Evolutionary conservation across 2,113 vertebrate species (phyloP).

Genomic region (Varanus salvator): DNA sequence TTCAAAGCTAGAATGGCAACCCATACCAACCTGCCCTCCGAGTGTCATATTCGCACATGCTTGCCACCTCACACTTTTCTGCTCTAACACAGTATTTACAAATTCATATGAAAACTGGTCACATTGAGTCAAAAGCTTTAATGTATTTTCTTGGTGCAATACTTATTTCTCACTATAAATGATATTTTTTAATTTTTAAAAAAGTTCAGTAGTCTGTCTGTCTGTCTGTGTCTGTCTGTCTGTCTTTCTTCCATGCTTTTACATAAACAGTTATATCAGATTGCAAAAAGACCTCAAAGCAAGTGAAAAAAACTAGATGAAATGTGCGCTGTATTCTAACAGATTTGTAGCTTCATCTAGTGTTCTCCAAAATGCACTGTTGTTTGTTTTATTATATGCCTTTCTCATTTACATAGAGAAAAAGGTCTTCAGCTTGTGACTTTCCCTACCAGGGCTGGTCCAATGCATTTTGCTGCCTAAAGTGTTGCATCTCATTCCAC

Average conservation of each 20-base stretch:
- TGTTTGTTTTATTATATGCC: constrained; percentile 63
- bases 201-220: no score
- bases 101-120: constrained; percentile 23
- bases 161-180: constrained; percentile 60
- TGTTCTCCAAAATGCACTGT: constrained; percentile 68
- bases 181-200: no score
- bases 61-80: background rate
- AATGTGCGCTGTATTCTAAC: constrained; percentile 60
- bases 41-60: background rate
- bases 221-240: background rate
- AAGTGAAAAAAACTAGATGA: constrained; percentile 52
- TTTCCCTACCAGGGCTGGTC: background rate
- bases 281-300: constrained; percentile 56
- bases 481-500: no score
- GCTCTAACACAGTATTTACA: constrained; percentile 14
- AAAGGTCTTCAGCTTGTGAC: background rate
- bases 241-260: constrained; percentile 69
- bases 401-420: constrained; percentile 63
- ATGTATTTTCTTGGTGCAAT: constrained; percentile 60
- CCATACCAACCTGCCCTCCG: background rate
- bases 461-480: no score
- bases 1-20: background rate
- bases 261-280: constrained; percentile 54
- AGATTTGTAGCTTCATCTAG: constrained; percentile 48
- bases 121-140: constrained; percentile 55